These are phyloP conservation scores for Opisthocomus hoazin DNA, from an alignment of 2,113 vertebrate species.

Conservation along the genomic window DNA sequence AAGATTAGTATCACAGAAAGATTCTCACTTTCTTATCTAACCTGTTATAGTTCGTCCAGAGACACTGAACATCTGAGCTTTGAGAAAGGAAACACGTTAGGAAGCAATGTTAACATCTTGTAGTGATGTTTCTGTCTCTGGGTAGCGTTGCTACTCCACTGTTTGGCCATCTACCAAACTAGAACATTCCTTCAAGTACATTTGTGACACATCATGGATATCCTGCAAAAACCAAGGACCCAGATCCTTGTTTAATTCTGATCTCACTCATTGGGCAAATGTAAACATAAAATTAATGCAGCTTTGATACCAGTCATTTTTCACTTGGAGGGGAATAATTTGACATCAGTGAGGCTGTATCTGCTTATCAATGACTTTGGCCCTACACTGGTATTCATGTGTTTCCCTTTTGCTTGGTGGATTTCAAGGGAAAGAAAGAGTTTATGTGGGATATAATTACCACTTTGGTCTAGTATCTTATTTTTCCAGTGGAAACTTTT, in stretches of 20 bases:
- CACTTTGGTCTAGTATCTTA: background rate
- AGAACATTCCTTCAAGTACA: background rate
- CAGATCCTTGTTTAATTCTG: background rate
- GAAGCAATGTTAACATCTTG: background rate
- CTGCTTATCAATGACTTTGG: background rate
- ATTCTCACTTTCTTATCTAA: background rate
- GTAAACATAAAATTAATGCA: background rate
- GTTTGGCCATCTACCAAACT: background rate
- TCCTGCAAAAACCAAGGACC: background rate
- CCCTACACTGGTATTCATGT: background rate
- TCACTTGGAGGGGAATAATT: background rate
- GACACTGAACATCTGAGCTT: background rate
- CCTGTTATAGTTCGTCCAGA: background rate
- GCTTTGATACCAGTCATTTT: background rate
- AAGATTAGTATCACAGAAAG: background rate
- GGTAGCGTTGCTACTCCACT: accelerated
- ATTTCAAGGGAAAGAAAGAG: background rate
- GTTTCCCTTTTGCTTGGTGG: background rate
- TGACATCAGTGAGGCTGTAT: background rate
- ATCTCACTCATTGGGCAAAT: background rate
- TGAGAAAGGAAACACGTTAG: background rate
- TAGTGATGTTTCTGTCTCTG: background rate
- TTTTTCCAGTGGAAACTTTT: conserved; percentile 12
- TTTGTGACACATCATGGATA: background rate
- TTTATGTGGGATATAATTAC: background rate